Evolutionary conservation across 2,888 invertebrate genomes (phyloP), one percentile per base, ranked within the genome.

Genomic region (Napeogenes sylphis): DNA sequence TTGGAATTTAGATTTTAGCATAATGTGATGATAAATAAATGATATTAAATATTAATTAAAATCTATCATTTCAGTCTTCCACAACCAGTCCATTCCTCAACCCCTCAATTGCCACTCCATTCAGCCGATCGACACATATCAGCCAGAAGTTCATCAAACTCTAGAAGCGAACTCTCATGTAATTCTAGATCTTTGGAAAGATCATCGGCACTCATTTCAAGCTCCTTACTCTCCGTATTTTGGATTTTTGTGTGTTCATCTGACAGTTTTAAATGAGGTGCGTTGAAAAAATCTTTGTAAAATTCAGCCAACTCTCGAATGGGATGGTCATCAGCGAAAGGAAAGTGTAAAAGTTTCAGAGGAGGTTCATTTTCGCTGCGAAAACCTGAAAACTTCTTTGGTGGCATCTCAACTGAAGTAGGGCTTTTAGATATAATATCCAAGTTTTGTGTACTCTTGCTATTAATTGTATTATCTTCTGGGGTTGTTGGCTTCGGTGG

Each of bases 201-300:
- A 70, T 94, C 93, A 4, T 85, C 84, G 51, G 70, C 80, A 2
- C 93, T 92, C 51, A 78, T 59, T 59, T 83, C 84, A 4, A 79
- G 66, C 32, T 83, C 83, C 0, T 77, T 72, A 58, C 76, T 78
- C 56, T 75, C 2, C 70, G 65, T 46, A 68, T 73, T 3, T 72
- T 75, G 62, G 42, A 59, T 30, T 66, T 73, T 46, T 75, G 62
- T 57, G 14, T 56, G 45, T 10, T 84, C 81, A 4, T 85, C 85
- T 0, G 80, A 80, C 6, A 89, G 68, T 57, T 88, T 88, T 64
- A 90, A 76, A 73, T 87, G 82, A 3, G 90, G 90, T 3, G 96
- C 96, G 70, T 93, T 93, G 80, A 96, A 95, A 82, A 95, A 95
- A 70, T 96, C 95, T 56, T 94, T 92, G 81, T 95, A 96, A 83